These are phyloP conservation scores for Spongilla lacustris DNA, from an alignment of 37 sponge, comb jelly and placozoan genomes.

Conservation along the genomic window DNA sequence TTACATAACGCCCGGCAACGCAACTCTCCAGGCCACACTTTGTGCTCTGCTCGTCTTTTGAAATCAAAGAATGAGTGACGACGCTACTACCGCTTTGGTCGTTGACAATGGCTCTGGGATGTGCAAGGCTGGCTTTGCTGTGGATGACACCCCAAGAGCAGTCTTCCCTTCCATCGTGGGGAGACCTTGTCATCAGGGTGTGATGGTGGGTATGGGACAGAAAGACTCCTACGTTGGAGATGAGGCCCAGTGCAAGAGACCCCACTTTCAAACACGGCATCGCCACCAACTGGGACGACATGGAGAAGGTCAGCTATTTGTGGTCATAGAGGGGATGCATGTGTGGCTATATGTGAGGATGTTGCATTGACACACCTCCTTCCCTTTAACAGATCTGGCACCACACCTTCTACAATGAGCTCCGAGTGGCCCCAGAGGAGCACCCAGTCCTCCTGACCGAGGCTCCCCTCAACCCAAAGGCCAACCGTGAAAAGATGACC, in stretches of 20 bases:
- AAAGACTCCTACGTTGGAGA: constrained; percentile 99
- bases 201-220: constrained; percentile 99
- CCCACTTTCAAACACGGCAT: constrained; percentile 99
- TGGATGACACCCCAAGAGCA: constrained; percentile 98
- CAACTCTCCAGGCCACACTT: no score
- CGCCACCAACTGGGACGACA: constrained; percentile 99
- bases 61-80: constrained; percentile 71
- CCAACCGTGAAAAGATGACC: constrained; percentile 99
- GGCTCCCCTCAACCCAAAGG: constrained; percentile 99
- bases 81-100: constrained; percentile 96
- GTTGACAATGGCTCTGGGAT: constrained; percentile 99
- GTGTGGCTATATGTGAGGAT: no score
- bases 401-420: constrained; percentile 99
- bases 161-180: constrained; percentile 99
- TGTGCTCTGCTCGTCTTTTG: no score
- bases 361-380: no score
- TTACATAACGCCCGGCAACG: no score
- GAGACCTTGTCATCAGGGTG: constrained; percentile 98
- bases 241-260: constrained; percentile 99
- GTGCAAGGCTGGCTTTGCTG: constrained; percentile 99
- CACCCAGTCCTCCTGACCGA: constrained; percentile 98
- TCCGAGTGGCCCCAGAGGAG: constrained; percentile 98
- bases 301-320: constrained; percentile 98
- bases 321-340: no score
- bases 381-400: constrained; percentile 88